Evolutionary conservation across 2,797 vertebrate genomes (phyloP).

Genomic region (Semotilus atromaculatus): DNA sequence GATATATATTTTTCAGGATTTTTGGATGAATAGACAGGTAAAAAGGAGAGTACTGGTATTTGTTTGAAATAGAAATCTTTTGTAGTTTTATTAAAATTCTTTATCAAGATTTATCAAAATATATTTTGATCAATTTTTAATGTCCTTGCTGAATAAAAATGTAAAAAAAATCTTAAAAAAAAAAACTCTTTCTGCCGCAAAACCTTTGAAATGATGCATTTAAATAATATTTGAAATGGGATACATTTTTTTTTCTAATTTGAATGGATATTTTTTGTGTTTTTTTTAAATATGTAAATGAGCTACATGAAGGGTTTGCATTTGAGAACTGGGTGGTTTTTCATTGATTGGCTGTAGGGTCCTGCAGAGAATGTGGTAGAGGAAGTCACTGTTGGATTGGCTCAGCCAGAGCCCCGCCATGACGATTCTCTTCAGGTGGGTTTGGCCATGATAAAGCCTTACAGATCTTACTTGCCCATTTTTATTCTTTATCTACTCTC

Average conservation of each 20-base stretch:
- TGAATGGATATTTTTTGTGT: not conserved
- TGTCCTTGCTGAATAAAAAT: not conserved
- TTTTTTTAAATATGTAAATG: not conserved
- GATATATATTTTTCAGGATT: too few species aligned
- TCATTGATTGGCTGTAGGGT: constrained; percentile 44
- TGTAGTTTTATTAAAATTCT: too few species aligned
- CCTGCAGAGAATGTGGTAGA: constrained; percentile 56
- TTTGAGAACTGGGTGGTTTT: not conserved
- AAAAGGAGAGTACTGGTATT: too few species aligned
- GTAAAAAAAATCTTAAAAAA: not conserved
- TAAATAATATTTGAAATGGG: not conserved
- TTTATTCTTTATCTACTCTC: not conserved
- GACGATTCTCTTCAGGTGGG: constrained; percentile 79
- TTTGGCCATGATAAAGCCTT: not conserved
- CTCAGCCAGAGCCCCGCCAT: constrained; percentile 66
- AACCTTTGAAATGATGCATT: not conserved
- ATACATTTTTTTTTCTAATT: not conserved
- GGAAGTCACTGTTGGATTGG: constrained; percentile 59
- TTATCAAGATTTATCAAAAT: too few species aligned
- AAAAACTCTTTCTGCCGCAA: not conserved
- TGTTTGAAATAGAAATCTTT: too few species aligned
- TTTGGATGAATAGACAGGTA: too few species aligned
- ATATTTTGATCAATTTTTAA: not conserved
- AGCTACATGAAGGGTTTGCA: not conserved
- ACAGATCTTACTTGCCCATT: not conserved